Base-by-base conservation (phyloP, 2,888 invertebrate species). In the Brenthis ino region DNA sequence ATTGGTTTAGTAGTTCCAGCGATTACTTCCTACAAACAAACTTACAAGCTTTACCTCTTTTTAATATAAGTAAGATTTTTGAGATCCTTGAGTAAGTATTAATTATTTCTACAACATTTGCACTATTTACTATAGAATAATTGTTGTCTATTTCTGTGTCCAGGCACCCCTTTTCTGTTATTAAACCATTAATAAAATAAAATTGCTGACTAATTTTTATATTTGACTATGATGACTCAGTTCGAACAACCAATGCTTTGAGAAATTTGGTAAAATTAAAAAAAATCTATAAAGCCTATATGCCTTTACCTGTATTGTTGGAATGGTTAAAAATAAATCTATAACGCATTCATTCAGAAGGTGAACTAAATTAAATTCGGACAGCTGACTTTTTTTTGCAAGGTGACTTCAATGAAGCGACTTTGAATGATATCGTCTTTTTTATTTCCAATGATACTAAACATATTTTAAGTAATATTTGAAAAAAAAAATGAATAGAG, bases 191-290 rank as follows among this genome's bases (percentile, higher is more conserved):
- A 60, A 60, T 33, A 60, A 60, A 58, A 58, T 48, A 58, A 60
- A 50, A 50, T 50, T 33, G 28, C 60, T 60, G 28, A 60, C 50
- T 60, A 50, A 60, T 50, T n/a, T 50, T 28, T 28, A n/a, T 50
- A 50, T 60, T 60, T 60, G 28, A 60, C 50, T 33, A 28, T 50
- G 50, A 60, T 60, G 60, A 60, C 48, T 60, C 60, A 60, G 50
- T 57, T 58, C 24, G 37, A 43, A 43, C 37, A 1, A 8, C 8
- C 37, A 43, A 43, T 43, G 37, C 37, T 11, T 43, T 11, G 37
- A 11, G 11, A 43, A 43, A 43, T 43, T 43, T 43, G 8, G 37
- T 43, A 43, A 47, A 6, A 12, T 57, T 47, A 43, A 57, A 57
- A 28, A 28, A 43, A 37, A 48, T 20, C 20, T 24, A 16, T 58